A percentile compares a stretch with the other conserved stretches of the same genome.
Conservation (phyloP, 2,888 invertebrate genomes). For the Kuschelorhynchus macadamiae region DNA sequence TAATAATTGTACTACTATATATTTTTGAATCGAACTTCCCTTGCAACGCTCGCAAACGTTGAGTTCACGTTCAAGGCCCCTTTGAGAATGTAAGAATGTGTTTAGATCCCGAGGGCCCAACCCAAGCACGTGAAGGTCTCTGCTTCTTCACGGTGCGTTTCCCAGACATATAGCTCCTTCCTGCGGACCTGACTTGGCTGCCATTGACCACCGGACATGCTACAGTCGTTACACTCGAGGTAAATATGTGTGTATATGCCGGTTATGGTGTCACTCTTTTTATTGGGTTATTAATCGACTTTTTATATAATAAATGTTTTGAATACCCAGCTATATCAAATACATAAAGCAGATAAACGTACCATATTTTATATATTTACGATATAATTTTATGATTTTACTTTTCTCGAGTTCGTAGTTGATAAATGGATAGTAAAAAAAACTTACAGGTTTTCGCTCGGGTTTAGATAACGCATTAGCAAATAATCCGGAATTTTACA, state of each 20-base stretch:
- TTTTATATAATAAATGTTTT: slow-evolving; percentile 2
- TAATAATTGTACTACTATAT: too few relatives aligned
- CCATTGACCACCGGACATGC: slow-evolving; percentile 64
- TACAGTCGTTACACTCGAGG: slow-evolving; percentile 48
- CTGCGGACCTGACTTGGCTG: slow-evolving; percentile 60
- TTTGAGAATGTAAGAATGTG: slow-evolving; percentile 18
- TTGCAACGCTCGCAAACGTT: slow-evolving; percentile 9
- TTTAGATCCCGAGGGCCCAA: slow-evolving; percentile 17
- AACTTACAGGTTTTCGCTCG: too few relatives aligned
- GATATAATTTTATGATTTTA: too few relatives aligned
- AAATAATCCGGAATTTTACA: too few relatives aligned
- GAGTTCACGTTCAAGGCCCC: slow-evolving; percentile 35
- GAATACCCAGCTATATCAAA: too few relatives aligned
- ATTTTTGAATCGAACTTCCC: neutral
- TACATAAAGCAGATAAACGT: too few relatives aligned
- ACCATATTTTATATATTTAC: too few relatives aligned
- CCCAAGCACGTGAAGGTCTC: slow-evolving; percentile 25
- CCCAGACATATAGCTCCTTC: slow-evolving; percentile 63
- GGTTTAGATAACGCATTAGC: too few relatives aligned
- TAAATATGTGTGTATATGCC: too few relatives aligned
- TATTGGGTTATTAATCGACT: slow-evolving; percentile 11
- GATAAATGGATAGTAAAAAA: too few relatives aligned
- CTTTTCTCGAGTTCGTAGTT: too few relatives aligned
- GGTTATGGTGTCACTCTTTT: slow-evolving; percentile 24
- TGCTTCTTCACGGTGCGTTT: slow-evolving; percentile 58